Evolutionary conservation across 2,888 invertebrate species (phyloP), one percentile per base, ranked within the genome.

Genomic region (Steromphala cineraria): DNA sequence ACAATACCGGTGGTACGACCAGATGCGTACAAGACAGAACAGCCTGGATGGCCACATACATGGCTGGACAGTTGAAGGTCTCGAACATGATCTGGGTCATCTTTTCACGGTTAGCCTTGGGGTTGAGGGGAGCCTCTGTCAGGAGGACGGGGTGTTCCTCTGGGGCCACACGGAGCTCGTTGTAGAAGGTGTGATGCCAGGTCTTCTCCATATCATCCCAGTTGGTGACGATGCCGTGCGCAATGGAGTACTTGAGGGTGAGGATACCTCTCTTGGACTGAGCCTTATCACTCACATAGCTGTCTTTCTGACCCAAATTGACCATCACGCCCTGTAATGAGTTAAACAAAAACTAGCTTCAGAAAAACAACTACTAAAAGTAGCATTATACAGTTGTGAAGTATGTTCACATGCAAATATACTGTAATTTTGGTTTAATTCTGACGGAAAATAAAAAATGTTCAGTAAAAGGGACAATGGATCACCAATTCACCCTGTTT

Each of bases 1-100:
- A 97, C 97, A 93, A 97, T 97, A 94, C 97, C 97, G 89, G 97
- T 97, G 94, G 97, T 98, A 95, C 97, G 96, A 93, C 97, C 97
- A 93, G 97, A 97, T 86, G 97, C 97, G 94, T 97, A 97, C 93
- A 98, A 88, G 97, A 97, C 89, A 98, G 96, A 86, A 98, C 97
- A 88, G 97, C 97, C 94, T 98, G 97, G 95, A 98, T 97, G 93
- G 97, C 97, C 83, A 97, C 97, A 94, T 97, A 97, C 97, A 97
- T 97, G 89, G 97, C 97, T 85, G 97, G 97, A 89, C 93, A 92
- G 92, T 94, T 95, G 94, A 94, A 94, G 46, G 46, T 46, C 46
- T 46, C 46, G 13, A 46, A 46, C 46, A 46, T 13, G 7, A 10
- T 46, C 7, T 46, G 7, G 7, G 46, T 46, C 46, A 46, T 13